These are phyloP conservation scores for Troilus luridus DNA, from an alignment of 2,888 invertebrate species.

Conservation along the genomic window DNA sequence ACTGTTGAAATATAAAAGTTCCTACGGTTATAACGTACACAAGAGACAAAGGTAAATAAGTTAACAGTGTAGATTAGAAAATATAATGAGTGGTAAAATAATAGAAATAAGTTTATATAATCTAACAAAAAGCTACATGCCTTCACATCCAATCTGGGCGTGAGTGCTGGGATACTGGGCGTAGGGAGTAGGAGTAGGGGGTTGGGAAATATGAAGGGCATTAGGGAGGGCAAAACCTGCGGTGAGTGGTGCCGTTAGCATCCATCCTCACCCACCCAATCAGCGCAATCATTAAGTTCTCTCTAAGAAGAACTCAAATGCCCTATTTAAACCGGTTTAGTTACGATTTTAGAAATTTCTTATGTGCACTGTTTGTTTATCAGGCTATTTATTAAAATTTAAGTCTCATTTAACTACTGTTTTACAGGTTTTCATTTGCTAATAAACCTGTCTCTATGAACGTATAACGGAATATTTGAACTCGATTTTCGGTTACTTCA, in stretches of 20 bases:
- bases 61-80: neutral
- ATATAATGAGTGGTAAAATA: neutral
- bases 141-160: neutral
- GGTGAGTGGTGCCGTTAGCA: slow-evolving; percentile 39
- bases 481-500: too few species aligned
- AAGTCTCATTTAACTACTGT: neutral
- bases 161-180: neutral
- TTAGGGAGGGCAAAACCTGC: slow-evolving; percentile 34
- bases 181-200: neutral
- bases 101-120: neutral
- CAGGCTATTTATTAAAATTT: neutral
- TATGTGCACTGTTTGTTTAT: neutral
- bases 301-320: slow-evolving; percentile 4
- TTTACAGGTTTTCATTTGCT: too few species aligned
- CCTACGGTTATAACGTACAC: too few species aligned
- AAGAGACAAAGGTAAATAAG: neutral
- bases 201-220: slow-evolving; percentile 22
- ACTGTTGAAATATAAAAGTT: too few species aligned
- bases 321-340: slow-evolving; percentile 36
- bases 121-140: neutral
- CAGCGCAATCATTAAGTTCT: slow-evolving; percentile 39
- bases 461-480: too few species aligned
- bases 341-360: neutral
- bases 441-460: too few species aligned
- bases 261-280: slow-evolving; percentile 35